Evolutionary conservation across 2,888 invertebrate species (phyloP), one percentile per base, ranked within the genome.

Genomic region (Noctua pronuba): DNA sequence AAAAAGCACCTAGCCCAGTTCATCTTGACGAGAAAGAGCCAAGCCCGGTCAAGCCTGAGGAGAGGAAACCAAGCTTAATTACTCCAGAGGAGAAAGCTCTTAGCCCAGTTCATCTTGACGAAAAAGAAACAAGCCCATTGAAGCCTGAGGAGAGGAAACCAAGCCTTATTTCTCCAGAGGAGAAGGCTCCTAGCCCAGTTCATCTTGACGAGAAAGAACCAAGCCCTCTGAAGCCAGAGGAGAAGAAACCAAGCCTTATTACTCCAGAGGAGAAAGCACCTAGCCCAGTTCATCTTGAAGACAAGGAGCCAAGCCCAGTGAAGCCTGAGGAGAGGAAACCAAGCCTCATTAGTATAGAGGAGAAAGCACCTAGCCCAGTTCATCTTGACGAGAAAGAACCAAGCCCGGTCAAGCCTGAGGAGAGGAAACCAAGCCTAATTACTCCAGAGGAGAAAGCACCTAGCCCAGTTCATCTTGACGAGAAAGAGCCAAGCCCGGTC

Each of bases 131-230:
- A 8, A 21, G 7, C 21, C 49, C 21, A 49, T 7, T 49, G 0
- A 21, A 49, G 8, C 21, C 46, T 49, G 49, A 24, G 3, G 49
- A 24, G 10, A 24, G 21, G 8, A 70, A 79, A 24, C 52, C 5
- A 31, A 60, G 31, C 31, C 18, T 13, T 2, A 28, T 21, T 8
- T 4, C 21, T 7, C 5, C 13, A 8, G 60, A 60, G 2, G 60
- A 31, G 18, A 31, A 60, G 18, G 18, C 13, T 24, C 55, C 13
- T 16, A 66, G 64, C 52, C 74, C 73, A 18, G n/a, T 35, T 3
- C 24, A 77, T 0, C 38, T 60, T 2, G 81, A 82, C 5, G 82
- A 87, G 0, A 87, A 83, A 49, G 66, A 41, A 21, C 21, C 49
- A 1, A 80, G 70, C 16, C 1, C 4, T 16, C 0, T 10, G 0